Conservation (phyloP, 2,888 invertebrate genomes). For the Limenitis camilla region DNA sequence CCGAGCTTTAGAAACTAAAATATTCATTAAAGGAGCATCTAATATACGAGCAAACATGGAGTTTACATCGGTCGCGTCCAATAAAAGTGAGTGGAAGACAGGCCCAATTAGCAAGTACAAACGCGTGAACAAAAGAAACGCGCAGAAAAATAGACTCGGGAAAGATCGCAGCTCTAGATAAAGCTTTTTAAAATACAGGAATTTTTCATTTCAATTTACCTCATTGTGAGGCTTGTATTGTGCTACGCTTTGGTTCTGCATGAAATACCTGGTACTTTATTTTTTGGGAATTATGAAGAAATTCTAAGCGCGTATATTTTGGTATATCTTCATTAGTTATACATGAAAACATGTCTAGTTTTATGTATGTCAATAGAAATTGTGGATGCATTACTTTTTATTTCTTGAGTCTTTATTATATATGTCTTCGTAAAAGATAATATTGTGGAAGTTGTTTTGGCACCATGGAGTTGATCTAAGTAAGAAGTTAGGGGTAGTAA, state of each 20-base stretch:
- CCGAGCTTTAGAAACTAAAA: conserved; percentile 10
- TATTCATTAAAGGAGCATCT: conserved; percentile 18
- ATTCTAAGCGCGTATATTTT: not conserved
- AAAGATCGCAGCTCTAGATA: conserved; percentile 16
- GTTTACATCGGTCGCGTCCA: conserved; percentile 16
- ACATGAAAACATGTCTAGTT: no score
- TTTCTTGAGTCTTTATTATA: no score
- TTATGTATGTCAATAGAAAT: no score
- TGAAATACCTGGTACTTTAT: not conserved
- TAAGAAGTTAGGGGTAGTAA: no score
- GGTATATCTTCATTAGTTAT: not conserved
- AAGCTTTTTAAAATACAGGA: conserved; percentile 19
- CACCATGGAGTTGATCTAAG: no score
- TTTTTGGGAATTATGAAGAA: not conserved
- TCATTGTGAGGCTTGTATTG: conserved; percentile 7
- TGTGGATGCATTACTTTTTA: no score
- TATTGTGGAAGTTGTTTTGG: no score
- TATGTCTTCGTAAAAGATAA: no score
- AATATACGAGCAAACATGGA: conserved; percentile 13
- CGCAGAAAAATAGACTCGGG: conserved; percentile 15
- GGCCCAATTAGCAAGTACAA: conserved; percentile 22
- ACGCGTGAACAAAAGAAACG: conserved; percentile 21
- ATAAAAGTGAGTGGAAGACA: conserved; percentile 21
- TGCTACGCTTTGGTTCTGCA: not conserved
- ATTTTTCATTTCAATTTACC: conserved; percentile 14